Evolutionary conservation across 2,888 invertebrate genomes (phyloP).

Genomic region (Rotaria socialis): DNA sequence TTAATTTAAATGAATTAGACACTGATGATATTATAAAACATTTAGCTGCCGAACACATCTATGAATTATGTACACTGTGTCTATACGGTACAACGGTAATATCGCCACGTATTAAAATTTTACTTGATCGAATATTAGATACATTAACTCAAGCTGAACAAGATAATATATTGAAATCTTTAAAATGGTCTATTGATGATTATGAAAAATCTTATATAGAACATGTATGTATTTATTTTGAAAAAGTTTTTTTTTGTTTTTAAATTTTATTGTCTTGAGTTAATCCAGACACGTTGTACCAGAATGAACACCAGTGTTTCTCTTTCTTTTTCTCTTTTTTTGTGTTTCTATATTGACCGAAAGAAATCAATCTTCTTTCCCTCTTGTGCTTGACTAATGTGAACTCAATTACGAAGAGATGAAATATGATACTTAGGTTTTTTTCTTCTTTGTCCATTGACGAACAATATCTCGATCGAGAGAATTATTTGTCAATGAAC

Average conservation of each 20-base stretch:
- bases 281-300: slow-evolving; percentile 17
- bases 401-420: slow-evolving; percentile 29
- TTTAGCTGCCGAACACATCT: not conserved
- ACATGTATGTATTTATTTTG: not conserved
- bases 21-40: slow-evolving; percentile 10
- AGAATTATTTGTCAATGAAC: slow-evolving; percentile 32
- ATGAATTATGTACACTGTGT: slow-evolving; percentile 20
- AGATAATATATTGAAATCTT: slow-evolving; percentile 23
- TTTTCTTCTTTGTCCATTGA: slow-evolving; percentile 18
- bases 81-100: not conserved
- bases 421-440: slow-evolving; percentile 20
- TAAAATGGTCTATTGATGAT: slow-evolving; percentile 33
- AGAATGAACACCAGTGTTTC: slow-evolving; percentile 7
- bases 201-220: slow-evolving; percentile 27
- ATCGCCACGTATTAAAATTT: slow-evolving; percentile 18
- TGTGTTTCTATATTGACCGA: slow-evolving; percentile 26
- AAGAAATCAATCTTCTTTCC: not conserved
- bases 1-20: not conserved
- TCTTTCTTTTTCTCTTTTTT: not conserved
- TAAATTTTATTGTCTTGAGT: too few species aligned
- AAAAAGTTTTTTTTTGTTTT: not conserved
- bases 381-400: slow-evolving; percentile 29
- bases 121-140: slow-evolving; percentile 31
- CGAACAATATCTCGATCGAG: not conserved
- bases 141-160: not conserved